These are phyloP conservation scores for Labroides dimidiatus DNA, from an alignment of 2,797 vertebrate genomes.

Conservation along the genomic window DNA sequence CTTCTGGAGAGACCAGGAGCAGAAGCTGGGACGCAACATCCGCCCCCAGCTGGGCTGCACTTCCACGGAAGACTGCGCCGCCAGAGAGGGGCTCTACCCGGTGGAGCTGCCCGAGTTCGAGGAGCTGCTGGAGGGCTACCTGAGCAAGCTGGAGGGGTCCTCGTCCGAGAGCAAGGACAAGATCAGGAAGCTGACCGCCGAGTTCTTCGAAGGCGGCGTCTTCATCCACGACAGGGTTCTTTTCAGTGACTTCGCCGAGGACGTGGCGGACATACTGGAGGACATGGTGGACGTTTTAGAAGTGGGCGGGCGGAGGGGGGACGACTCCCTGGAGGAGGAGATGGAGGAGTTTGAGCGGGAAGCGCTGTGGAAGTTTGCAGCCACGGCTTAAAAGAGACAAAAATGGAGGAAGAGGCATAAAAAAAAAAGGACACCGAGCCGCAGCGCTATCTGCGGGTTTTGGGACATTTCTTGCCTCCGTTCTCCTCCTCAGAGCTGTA, in stretches of 20 bases:
- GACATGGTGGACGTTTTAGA: constrained; percentile 80
- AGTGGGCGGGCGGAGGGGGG: constrained; percentile 35
- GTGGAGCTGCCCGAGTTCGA: constrained; percentile 82
- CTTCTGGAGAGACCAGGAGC: constrained; percentile 84
- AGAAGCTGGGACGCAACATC: constrained; percentile 75
- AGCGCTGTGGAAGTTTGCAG: constrained; percentile 83
- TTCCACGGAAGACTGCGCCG: constrained; percentile 76
- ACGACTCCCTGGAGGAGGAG: constrained; percentile 81
- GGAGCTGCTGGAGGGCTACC: constrained; percentile 81
- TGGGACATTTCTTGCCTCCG: constrained; percentile 56
- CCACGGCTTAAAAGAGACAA: constrained; percentile 60
- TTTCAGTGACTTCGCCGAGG: constrained; percentile 81
- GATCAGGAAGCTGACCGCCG: constrained; percentile 69
- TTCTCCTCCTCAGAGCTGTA: constrained; percentile 66
- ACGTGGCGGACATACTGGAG: constrained; percentile 84
- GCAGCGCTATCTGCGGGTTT: constrained; percentile 46
- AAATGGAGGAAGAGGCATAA: constrained; percentile 1
- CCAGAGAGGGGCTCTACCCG: constrained; percentile 77
- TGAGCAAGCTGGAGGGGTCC: constrained; percentile 79
- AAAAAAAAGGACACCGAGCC: constrained; percentile 26
- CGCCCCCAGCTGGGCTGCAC: constrained; percentile 70
- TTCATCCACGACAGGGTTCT: constrained; percentile 79
- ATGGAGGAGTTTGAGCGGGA: constrained; percentile 87
- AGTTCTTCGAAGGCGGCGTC: constrained; percentile 77
- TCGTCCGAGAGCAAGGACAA: constrained; percentile 69